Base-by-base conservation (phyloP, 2,888 invertebrate genomes). In the Drosophila limbata region DNA sequence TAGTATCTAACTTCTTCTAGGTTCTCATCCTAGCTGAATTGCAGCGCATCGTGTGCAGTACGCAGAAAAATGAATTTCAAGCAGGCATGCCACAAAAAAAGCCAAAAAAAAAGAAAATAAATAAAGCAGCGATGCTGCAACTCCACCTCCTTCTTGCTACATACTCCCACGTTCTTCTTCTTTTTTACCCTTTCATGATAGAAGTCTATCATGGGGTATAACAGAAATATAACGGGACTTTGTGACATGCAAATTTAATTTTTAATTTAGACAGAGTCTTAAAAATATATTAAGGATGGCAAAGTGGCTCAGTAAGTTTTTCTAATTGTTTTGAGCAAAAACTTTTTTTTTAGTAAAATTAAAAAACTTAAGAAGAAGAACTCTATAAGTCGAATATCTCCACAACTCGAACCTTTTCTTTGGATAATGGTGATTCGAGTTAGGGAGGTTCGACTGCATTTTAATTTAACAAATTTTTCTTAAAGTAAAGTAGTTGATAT, bases 31-130 rank as follows among this genome's bases (percentile, higher is more conserved):
- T 44, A 52, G 39, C 63, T 33, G 45, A 77, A 72, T 72, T 61
- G 67, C 75, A 56, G 57, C 52, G 64, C 69, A 48, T 53, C 71
- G 75, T 84, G 86, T 83, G 84, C 83, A 77, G 60, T 17, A 60
- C 69, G 84, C 81, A 71, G 70, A 77, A 78, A 84, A 84, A 83
- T 83, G 84, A 83, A 73, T 73, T 86, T 73, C 70, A 40, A 69
- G 87, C 73, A 64, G 73, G 53, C 61, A 63, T 48, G 55, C 53
- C 31, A 59, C 51, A 59, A 60, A 52, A 55, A 67, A 67, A 53
- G 68, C 60, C 56, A 33, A 13, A 53, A 9, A 31, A 13, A 21
- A 9, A 53, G 35, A 10, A 35, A 45, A 47, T 17, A 65, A 72
- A 44, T 44, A 53, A 53, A 35, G 35, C 17, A n/a, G 44, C 17